Base-by-base conservation (phyloP, 2,888 invertebrate species). In the Drosophila pseudotalamancana region DNA sequence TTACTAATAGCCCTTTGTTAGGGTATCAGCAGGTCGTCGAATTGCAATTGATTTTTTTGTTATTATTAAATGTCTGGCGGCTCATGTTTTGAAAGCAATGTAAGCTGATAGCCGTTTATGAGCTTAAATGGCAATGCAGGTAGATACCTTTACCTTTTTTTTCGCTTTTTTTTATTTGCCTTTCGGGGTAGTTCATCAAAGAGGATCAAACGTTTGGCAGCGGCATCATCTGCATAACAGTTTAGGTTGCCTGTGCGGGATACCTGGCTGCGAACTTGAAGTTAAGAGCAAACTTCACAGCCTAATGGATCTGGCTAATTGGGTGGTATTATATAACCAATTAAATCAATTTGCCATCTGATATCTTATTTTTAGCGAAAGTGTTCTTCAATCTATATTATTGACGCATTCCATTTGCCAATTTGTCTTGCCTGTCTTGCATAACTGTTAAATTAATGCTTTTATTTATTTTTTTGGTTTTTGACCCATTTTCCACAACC, bases 61-160 rank as follows among this genome's bases (percentile, higher is more conserved):
- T 32, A 46, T 46, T 70, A 66, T 64, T 64, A 65, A 78, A 66
- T 57, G 65, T 68, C 46, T 65, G 70, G 23, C 60, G 57, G 53
- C 54, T 68, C 51, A 42, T 46, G 79, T 78, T 80, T 64, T 72
- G 61, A 68, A 70, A 66, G 73, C 77, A 46, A 49, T 77, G 87
- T 84, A 80, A 87, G 67, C 73, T 77, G 80, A 81, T 81, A 84
- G 87, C 70, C 73, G 65, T 80, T 81, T 81, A 81, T 87, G 80
- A 73, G 87, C 72, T 73, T 73, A 68, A 87, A 83, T 72, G 80
- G 84, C 84, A 83, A 64, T 75, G 68, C 79, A 79, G 87, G 87
- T 83, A 86, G 79, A 70, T 54, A 49, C 45, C 25, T 56, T 40
- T 43, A 18, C 19, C 23, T n/a, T 46, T 34, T 21, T 4, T 19